phyloP scores from a whole-genome alignment of 92 coral and sea anemone species.

The Heteractis magnifica region DNA sequence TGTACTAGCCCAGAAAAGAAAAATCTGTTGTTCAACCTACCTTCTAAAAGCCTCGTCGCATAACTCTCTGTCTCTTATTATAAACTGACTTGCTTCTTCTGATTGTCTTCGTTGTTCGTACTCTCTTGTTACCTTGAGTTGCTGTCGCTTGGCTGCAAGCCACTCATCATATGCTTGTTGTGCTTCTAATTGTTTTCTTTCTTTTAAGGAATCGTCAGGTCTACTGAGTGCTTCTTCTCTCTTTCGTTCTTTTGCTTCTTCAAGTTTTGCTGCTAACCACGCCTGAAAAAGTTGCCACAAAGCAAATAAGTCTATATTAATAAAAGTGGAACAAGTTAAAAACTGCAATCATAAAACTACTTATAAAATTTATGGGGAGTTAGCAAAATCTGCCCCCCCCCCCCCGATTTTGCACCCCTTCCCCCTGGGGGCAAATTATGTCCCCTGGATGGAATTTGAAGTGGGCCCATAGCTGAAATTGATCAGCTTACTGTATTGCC shows the following conservation, averaged over 20 bases:
- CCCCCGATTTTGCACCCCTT: no score
- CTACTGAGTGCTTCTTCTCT: slow-evolving; percentile 50
- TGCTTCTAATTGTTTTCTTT: slow-evolving; percentile 53
- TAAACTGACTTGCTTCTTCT: slow-evolving; percentile 82
- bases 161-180: slow-evolving; percentile 71
- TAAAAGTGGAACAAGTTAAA: not conserved
- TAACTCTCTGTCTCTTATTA: slow-evolving; percentile 80
- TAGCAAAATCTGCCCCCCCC: no score
- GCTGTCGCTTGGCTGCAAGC: slow-evolving; percentile 69
- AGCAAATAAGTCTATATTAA: not conserved
- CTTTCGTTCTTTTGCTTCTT: slow-evolving; percentile 67
- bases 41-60: slow-evolving; percentile 97
- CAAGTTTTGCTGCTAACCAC: slow-evolving; percentile 81
- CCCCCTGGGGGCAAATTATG: no score
- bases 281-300: slow-evolving; percentile 50
- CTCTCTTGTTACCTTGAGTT: slow-evolving; percentile 57
- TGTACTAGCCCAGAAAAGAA: not conserved
- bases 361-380: not conserved
- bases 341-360: not conserved
- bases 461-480: no score
- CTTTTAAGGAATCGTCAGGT: slow-evolving; percentile 53
- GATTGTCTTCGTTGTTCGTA: slow-evolving; percentile 69
- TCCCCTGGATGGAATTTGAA: no score
- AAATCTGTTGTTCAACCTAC: slow-evolving; percentile 23
- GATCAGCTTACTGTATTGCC: not conserved